Evolutionary conservation across 2,113 vertebrate genomes (phyloP), one percentile per base, ranked within the genome.

Genomic region (Arvicanthis niloticus): DNA sequence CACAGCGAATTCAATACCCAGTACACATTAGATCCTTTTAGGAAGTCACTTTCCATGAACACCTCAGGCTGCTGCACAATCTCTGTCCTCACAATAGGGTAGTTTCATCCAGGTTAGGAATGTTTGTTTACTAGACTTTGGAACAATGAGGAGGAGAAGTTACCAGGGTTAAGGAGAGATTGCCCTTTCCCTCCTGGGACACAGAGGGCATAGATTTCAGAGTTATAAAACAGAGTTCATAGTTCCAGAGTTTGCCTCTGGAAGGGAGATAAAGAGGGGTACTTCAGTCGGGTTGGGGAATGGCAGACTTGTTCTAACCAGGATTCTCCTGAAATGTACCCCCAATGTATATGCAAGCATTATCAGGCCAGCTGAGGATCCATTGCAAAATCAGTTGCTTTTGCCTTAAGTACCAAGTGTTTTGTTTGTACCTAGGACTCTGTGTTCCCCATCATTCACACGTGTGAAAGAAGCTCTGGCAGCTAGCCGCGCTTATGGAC

Each of bases 371-470:
- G 22, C 80, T 75, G 58, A 51, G 75, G 67, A 62, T 3, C 5
- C 60, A 17, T 37, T 11, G 65, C 34, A 13, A 51, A n/a, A 24
- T 0, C 1, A 7, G 0, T 15, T 40, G 31, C 65, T 2, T 53
- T 37, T 88, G 45, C 85, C 21, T 40, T 26, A 37, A 15, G 86
- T 29, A n/a, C 22, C 29, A n/a, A 48, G n/a, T 29, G 48, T 26
- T 91, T 65, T 37, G 31, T 94, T 78, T 60, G 37, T 60, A 40
- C 56, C 56, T 82, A 60, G 37, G 22, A 82, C 58, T 82, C 58
- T 0, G 0, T 16, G 17, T 37, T n/a, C 29, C n/a, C 68, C 13
- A 1, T 53, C 37, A 40, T 22, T 82, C 24, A 22, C 6, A 29
- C 0, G 0, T 17, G 6, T 51, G n/a, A 60, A 88, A 11, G n/a